Percentiles rank a stretch among this genome's conserved stretches.
Evolutionary conservation across 2,888 invertebrate species (phyloP).

Genomic region (Slavum lentiscoides): DNA sequence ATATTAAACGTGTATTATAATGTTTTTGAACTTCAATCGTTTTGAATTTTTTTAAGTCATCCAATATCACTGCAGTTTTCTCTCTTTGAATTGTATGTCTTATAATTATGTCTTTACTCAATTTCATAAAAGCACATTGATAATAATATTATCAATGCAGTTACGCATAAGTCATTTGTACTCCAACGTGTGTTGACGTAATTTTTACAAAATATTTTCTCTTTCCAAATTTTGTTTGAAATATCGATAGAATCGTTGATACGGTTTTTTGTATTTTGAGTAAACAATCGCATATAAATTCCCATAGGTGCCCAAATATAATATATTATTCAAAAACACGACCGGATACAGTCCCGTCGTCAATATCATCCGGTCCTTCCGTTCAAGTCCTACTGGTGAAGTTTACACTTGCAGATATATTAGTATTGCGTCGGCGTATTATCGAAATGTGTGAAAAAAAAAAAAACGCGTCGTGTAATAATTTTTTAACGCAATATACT

Average conservation of each 20-base stretch:
- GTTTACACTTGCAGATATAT: neutral
- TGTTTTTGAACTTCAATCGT: neutral
- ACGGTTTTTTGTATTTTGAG: neutral
- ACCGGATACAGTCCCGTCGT: neutral
- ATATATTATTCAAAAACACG: neutral
- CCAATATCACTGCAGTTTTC: neutral
- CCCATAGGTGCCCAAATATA: neutral
- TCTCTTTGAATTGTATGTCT: neutral
- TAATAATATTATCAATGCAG: neutral
- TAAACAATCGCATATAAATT: neutral
- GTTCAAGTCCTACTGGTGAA: neutral
- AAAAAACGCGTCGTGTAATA: neutral
- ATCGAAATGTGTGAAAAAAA: neutral
- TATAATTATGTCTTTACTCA: neutral
- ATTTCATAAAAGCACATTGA: neutral
- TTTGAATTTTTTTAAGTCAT: neutral
- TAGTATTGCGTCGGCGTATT: conserved; percentile 5
- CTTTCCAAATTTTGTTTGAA: neutral
- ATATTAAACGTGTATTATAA: neutral
- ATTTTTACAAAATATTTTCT: neutral
- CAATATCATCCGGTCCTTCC: conserved; percentile 7
- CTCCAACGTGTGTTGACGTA: neutral
- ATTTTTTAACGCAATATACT: neutral
- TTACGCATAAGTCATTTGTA: neutral
- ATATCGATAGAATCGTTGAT: neutral